A percentile compares a stretch with the other conserved stretches of the same genome.
phyloP scores from a whole-genome alignment of 2,797 vertebrate genomes.

The Pogonophryne albipinna region DNA sequence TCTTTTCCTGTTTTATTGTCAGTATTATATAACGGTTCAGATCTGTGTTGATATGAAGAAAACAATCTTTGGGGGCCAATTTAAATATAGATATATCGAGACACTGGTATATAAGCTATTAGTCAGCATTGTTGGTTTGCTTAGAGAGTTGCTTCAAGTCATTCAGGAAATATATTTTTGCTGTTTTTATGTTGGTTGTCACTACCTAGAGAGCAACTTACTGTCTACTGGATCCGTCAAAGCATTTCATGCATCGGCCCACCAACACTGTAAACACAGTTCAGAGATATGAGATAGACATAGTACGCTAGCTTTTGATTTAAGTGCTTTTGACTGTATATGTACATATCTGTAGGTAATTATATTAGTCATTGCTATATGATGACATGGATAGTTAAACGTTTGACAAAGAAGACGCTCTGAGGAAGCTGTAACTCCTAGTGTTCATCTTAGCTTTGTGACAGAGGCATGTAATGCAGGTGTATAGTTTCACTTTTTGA shows the following conservation, averaged over 20 bases:
- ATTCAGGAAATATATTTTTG: constrained; percentile 31
- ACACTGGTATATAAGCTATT: constrained; percentile 74
- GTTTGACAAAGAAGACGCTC: constrained; percentile 20
- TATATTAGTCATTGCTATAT: constrained; percentile 39
- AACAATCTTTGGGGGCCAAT: constrained; percentile 72
- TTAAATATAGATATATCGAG: constrained; percentile 45
- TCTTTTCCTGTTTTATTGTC: constrained; percentile 59
- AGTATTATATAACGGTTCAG: constrained; percentile 77
- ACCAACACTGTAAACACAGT: constrained; percentile 34
- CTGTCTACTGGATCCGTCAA: constrained; percentile 33
- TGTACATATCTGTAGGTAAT: constrained; percentile 64
- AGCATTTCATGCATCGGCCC: constrained; percentile 14
- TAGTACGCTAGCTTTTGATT: constrained; percentile 67
- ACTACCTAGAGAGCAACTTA: constrained; percentile 21
- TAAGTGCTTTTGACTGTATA: constrained; percentile 60
- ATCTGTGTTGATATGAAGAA: constrained; percentile 71
- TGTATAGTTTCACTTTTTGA: constrained; percentile 41
- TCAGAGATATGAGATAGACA: constrained; percentile 45
- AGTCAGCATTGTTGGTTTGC: constrained; percentile 42
- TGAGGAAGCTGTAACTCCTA: constrained; percentile 29
- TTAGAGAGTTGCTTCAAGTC: constrained; percentile 38
- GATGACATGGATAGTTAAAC: constrained; percentile 19
- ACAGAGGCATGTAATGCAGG: constrained; percentile 22
- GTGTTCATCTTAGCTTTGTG: constrained; percentile 31
- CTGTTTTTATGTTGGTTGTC: constrained; percentile 31